phyloP scores from a whole-genome alignment of 23 tunicate species.

The Botrylloides violaceus region DNA sequence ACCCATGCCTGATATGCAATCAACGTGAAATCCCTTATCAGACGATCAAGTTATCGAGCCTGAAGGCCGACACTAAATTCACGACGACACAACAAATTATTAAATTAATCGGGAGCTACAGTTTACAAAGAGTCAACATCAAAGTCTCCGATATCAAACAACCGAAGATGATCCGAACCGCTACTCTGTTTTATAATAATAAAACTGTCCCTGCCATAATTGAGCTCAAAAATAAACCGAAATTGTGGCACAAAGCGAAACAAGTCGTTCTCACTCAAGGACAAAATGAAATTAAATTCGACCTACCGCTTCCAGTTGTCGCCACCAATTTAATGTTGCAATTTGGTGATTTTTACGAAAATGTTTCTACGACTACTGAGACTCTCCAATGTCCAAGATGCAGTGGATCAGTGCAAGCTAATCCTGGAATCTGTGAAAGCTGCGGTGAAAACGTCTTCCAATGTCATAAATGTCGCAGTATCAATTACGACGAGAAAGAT shows the following conservation, averaged over 20 bases:
- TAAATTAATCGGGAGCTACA: constrained; percentile 73
- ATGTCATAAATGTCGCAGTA: constrained; percentile 96
- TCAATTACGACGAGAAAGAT: constrained; percentile 97
- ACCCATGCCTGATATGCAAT: constrained; percentile 93
- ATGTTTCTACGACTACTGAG: constrained; percentile 75
- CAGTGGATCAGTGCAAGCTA: constrained; percentile 93
- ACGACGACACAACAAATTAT: constrained; percentile 83
- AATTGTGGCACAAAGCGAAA: constrained; percentile 90
- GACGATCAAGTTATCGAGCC: constrained; percentile 53
- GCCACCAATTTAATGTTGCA: constrained; percentile 90
- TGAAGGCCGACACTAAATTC: constrained; percentile 68
- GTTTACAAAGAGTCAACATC: constrained; percentile 61
- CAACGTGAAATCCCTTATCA: constrained; percentile 58
- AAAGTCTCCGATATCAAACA: constrained; percentile 79
- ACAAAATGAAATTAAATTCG: constrained; percentile 74
- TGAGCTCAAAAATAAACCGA: constrained; percentile 86
- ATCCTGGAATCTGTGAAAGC: constrained; percentile 97
- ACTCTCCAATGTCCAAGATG: constrained; percentile 95
- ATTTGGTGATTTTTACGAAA: constrained; percentile 83
- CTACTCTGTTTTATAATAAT: constrained; percentile 81
- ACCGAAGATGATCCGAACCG: constrained; percentile 88
- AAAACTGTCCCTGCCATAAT: constrained; percentile 86
- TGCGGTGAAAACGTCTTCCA: constrained; percentile 99
- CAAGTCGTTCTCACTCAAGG: constrained; percentile 64
- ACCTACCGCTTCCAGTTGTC: constrained; percentile 80